Base-by-base conservation (phyloP, 2,113 vertebrate genomes). In the Lanius ludovicianus region DNA sequence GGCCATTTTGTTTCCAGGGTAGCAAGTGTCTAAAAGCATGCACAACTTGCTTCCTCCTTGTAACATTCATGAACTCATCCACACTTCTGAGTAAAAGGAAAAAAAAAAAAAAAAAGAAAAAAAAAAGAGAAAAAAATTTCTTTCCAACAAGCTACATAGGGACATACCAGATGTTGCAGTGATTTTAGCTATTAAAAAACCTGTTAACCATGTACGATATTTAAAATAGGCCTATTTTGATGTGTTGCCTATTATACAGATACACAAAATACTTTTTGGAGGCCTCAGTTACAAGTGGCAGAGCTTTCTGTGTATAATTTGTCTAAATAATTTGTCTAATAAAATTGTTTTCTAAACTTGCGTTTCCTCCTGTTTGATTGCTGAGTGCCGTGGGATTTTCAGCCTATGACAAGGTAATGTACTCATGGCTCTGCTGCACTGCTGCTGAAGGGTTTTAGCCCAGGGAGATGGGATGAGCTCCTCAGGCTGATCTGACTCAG, bases 271-370 rank as follows among this genome's bases (percentile, higher is more conserved):
- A 98, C 96, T 98, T 98, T 99, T 98, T 99, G 98, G 98, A 99
- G 98, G 99, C 99, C 99, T 99, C 99, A 98, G 99, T 99, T 99
- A 99, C 98, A 99, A 99, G 99, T 99, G 99, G 99, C 99, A 99
- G 99, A 99, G 99, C 99, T 99, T 99, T 99, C 99, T 99, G 99
- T 99, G 99, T 99, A 99, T 99, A 99, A 99, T 99, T 99, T 99
- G 99, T 99, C 99, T 99, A 99, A 99, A 99, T 99, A 99, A 99
- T 99, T 99, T 99, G 99, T 99, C 99, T 99, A 99, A 99, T 99
- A 99, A 99, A 99, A 99, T 99, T 98, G 99, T 99, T 99, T 99
- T 99, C 98, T 99, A 99, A 99, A 99, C 98, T 96, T 98, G 96
- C 8, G 98, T 96, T 93, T 98, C 95, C 84, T 96, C 90, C 90